Percentiles rank a stretch among this genome's conserved stretches.
These are phyloP conservation scores for Mystacornis crossleyi DNA, from an alignment of 2,113 vertebrate genomes.

Conservation along the genomic window DNA sequence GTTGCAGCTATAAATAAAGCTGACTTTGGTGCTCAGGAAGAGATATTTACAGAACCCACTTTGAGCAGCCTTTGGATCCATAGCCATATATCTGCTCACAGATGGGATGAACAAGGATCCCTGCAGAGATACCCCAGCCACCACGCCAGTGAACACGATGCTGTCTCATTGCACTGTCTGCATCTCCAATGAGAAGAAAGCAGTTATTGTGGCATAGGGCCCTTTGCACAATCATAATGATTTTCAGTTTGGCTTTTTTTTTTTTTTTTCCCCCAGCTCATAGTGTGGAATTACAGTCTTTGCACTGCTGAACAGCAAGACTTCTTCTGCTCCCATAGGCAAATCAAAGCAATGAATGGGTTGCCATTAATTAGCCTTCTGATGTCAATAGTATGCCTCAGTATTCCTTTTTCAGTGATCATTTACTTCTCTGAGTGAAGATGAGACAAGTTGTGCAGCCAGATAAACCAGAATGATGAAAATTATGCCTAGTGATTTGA, in stretches of 20 bases:
- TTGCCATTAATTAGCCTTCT: neutral
- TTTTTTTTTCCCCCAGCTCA: neutral
- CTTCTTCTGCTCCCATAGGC: neutral
- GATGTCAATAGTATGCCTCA: neutral
- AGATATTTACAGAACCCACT: neutral
- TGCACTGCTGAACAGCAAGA: neutral
- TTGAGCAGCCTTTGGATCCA: neutral
- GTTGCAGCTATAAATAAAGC: neutral
- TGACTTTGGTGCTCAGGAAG: neutral
- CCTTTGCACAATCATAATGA: neutral
- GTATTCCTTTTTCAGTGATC: neutral
- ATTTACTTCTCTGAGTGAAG: neutral
- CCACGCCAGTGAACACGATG: fast-evolving
- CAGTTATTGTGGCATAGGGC: neutral
- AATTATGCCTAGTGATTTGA: neutral
- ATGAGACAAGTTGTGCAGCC: neutral
- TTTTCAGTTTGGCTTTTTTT: neutral
- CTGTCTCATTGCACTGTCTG: neutral
- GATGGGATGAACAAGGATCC: neutral
- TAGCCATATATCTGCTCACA: fast-evolving
- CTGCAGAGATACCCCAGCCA: neutral
- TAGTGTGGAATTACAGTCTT: neutral
- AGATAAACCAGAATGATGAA: neutral
- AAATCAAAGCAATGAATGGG: neutral
- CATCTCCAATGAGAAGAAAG: neutral